Conservation (phyloP, 1,140 invertebrate genomes). For the Rhopalosiphum maidis region DNA sequence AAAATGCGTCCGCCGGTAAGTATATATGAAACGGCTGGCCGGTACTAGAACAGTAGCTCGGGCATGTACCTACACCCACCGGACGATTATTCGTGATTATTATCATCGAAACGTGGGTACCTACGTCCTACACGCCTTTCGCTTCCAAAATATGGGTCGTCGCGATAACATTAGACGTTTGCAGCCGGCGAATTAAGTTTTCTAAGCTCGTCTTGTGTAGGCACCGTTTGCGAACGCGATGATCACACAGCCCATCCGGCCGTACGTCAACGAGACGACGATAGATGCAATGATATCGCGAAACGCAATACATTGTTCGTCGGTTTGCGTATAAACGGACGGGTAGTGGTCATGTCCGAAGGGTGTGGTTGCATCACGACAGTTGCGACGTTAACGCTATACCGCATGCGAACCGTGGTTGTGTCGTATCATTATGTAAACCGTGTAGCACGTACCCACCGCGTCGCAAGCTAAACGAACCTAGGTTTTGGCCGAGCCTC, state of each 20-base stretch:
- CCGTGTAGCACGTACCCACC: constrained; percentile 21
- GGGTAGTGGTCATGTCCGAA: background rate
- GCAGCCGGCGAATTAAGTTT: background rate
- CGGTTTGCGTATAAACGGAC: background rate
- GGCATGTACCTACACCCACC: background rate
- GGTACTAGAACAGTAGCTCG: background rate
- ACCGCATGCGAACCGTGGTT: background rate
- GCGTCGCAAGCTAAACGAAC: background rate
- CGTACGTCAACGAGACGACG: background rate
- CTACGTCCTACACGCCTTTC: background rate
- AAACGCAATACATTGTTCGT: no score
- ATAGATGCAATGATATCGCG: background rate
- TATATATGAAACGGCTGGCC: background rate
- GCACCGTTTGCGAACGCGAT: background rate
- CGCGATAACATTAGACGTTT: background rate
- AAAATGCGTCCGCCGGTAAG: constrained; percentile 9
- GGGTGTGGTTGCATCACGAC: background rate
- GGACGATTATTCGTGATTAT: background rate
- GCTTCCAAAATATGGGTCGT: background rate
- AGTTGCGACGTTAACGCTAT: background rate
- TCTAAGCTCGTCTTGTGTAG: background rate
- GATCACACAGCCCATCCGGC: background rate
- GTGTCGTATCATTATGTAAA: constrained; percentile 6
- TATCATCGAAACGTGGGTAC: background rate
- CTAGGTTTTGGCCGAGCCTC: background rate